Conservation (phyloP, 2,113 vertebrate genomes). For the Mustelus asterias region DNA sequence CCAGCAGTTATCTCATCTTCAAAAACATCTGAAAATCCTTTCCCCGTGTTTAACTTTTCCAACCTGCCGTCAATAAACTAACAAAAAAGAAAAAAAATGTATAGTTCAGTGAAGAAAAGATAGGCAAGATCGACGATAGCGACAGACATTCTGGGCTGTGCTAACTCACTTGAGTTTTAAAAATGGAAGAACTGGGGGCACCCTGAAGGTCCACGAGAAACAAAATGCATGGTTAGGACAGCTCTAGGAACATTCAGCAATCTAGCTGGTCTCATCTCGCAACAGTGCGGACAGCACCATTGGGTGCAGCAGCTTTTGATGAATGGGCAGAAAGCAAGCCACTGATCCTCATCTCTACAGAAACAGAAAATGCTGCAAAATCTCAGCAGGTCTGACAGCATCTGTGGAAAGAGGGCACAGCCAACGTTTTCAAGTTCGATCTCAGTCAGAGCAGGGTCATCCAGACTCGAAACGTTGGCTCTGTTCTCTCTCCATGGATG, state of each 20-base stretch:
- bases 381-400: too few species aligned
- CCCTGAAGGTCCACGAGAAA: neutral
- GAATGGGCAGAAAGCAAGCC: neutral
- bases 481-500: too few species aligned
- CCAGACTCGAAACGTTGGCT: too few species aligned
- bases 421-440: too few species aligned
- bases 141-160: neutral
- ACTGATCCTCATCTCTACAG: neutral
- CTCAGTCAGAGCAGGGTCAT: too few species aligned
- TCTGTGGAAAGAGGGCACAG: too few species aligned
- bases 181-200: neutral
- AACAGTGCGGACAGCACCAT: neutral
- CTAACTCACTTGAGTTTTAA: neutral
- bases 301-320: neutral
- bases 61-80: slow-evolving; percentile 96
- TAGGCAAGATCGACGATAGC: neutral
- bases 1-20: slow-evolving; percentile 96
- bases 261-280: neutral
- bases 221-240: neutral
- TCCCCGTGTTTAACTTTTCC: slow-evolving; percentile 89
- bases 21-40: slow-evolving; percentile 86
- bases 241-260: neutral
- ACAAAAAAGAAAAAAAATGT: slow-evolving; percentile 51
- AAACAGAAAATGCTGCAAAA: too few species aligned
- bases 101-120: neutral